These are phyloP conservation scores for Chrysina gloriosa DNA, from an alignment of 2,888 invertebrate species.

Conservation along the genomic window DNA sequence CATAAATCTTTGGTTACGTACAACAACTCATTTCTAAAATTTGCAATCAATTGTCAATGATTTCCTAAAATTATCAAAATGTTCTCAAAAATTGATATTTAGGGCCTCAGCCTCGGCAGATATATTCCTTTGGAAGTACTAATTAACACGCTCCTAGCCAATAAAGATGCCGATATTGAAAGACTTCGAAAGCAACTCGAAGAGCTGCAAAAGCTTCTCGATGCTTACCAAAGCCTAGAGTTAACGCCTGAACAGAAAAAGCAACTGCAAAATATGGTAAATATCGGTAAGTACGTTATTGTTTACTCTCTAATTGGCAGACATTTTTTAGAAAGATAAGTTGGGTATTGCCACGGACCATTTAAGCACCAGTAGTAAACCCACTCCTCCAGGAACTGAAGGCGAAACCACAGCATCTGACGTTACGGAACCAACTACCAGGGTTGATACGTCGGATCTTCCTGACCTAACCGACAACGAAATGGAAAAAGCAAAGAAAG, in stretches of 20 bases:
- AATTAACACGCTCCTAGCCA: conserved; percentile 58
- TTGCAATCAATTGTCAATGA: too few species aligned
- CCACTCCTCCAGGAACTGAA: not conserved
- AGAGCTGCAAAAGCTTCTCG: conserved; percentile 57
- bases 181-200: conserved; percentile 66
- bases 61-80: too few species aligned
- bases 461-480: not conserved
- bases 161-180: conserved; percentile 68
- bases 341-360: conserved; percentile 1
- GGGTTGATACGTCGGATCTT: not conserved
- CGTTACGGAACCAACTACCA: not conserved
- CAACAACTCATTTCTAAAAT: too few species aligned
- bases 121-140: conserved; percentile 61
- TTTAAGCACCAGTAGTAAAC: conserved; percentile 10
- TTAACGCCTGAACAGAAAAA: conserved; percentile 57
- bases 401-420: not conserved
- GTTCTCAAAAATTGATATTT: not conserved
- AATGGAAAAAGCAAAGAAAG: not conserved
- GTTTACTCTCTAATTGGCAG: not conserved
- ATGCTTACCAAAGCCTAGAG: conserved; percentile 53
- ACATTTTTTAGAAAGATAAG: conserved; percentile 22
- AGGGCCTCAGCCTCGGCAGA: conserved; percentile 57
- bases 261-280: conserved; percentile 51
- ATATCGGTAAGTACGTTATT: not conserved
- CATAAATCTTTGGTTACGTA: too few species aligned